Base-by-base conservation (phyloP, 2,113 vertebrate genomes). In the Illadopsis cleaveri region DNA sequence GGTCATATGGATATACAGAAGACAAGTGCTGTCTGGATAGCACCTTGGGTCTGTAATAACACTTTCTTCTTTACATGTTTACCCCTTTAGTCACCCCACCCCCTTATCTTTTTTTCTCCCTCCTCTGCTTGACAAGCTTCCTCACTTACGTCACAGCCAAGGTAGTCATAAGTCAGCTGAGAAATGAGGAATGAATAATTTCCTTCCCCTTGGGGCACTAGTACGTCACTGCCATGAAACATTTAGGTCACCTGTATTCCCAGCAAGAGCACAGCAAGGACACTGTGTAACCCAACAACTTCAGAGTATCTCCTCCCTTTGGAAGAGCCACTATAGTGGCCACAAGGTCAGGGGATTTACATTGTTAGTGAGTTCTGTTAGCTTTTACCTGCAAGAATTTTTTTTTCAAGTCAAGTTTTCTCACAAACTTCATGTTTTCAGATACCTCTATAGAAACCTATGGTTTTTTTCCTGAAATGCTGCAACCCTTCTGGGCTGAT, bases 121-220 rank as follows among this genome's bases (percentile, higher is more conserved):
- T 10, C 2, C 14, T 35, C 77, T 11, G 1, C 31, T 44, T 66
- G 50, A 83, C 17, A 75, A 81, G 47, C 76, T 92, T 94, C 86
- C 82, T 72, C 12, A 18, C 61, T 94, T 62, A 87, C 4, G 2
- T 95, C 90, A 89, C 72, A 70, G 35, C 58, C 71, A 66, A 90
- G 68, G 64, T 70, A 80, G 71, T 66, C 80, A 25, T 44, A 90
- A 90, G 47, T 83, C 90, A 96, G 66, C 82, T 86, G 89, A 93
- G 68, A 81, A 93, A 80, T 0, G 4, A 90, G 71, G 60, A 93
- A 77, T 88, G 23, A 97, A 76, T 93, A 66, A 94, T 79, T 96
- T 94, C 94, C 95, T 95, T 90, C 93, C 92, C 88, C 77, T 78
- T 51, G 82, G 42, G 80, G 47, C 24, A 12, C 35, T 38, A 82